Evolutionary conservation across 2,797 vertebrate genomes (phyloP).

Genomic region (Ispidina picta): DNA sequence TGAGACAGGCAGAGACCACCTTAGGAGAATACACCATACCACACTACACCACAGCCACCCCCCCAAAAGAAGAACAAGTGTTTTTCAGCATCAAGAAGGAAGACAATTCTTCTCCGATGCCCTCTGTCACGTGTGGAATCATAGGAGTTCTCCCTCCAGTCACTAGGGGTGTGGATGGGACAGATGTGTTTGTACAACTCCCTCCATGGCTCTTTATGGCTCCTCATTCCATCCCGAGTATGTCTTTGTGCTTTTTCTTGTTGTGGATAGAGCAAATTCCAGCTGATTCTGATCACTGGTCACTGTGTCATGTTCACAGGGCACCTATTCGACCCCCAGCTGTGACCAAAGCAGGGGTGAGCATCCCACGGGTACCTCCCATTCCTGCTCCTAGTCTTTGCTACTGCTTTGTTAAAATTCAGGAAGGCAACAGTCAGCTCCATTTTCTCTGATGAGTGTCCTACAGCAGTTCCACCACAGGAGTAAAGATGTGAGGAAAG

Average conservation of each 20-base stretch:
- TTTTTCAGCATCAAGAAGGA: background rate
- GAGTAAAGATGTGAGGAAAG: background rate
- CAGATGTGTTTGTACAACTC: conserved; percentile 3
- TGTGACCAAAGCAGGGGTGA: too few relatives aligned
- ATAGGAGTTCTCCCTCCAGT: background rate
- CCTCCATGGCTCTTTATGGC: conserved; percentile 24
- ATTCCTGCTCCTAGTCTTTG: background rate
- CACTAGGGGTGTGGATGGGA: too few relatives aligned
- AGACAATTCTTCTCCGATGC: background rate
- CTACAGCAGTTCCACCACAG: background rate
- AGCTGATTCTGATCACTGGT: background rate
- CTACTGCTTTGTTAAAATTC: background rate
- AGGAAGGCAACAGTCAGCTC: background rate
- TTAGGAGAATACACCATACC: background rate
- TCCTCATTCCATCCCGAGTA: conserved; percentile 61
- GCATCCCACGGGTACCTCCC: background rate
- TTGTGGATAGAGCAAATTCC: background rate
- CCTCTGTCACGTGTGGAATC: background rate
- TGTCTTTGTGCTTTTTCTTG: background rate
- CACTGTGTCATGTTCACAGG: background rate
- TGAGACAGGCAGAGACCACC: background rate
- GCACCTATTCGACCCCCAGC: background rate
- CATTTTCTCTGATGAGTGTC: background rate
- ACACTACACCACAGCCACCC: too few relatives aligned
- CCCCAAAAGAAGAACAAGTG: too few relatives aligned